Base-by-base conservation (phyloP, 2,113 vertebrate genomes). In the Synodontis membranacea region DNA sequence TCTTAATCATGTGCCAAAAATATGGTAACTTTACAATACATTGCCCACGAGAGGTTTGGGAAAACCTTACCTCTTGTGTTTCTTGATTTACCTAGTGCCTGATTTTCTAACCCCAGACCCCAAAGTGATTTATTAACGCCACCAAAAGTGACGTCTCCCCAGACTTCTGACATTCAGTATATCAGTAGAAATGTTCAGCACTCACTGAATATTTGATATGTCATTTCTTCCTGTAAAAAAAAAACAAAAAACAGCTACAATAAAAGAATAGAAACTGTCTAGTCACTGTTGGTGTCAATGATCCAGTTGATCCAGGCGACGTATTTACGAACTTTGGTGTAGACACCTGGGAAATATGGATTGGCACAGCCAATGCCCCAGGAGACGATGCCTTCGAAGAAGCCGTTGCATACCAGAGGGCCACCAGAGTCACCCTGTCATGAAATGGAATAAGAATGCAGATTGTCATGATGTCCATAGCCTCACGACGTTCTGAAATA, bases 401-500 rank as follows among this genome's bases (percentile, higher is more conserved):
- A 85, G 4, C 93, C 93, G 0, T 93, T 89, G 82, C 95, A 96
- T 39, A 95, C 6, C 0, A 96, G 93, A 37, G 95, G 94, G 23
- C 95, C 94, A n/a, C 95, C 95, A 9, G 95, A 96, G 85, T 96
- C 95, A 3, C 95, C 95, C 95, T 96, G 92, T 44, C 50, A 60
- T 88, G 42, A 79, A 21, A 80, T 75, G 80, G 80, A 82, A 83
- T 28, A 46, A 46, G n/a, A 75, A 75, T 2, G 64, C 37, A 58
- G 9, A 54, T 25, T 37, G 50, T 74, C 31, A 80, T n/a, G 10
- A 2, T 56, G 37, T 31, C 39, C 46, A 5, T 23, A 46, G 8
- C 31, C 44, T 72, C 46, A 54, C 19, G 72, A 54, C 15, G 31
- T 2, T 2, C 54, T 37, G 11, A 58, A 37, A 0, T 42, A 10